Evolutionary conservation across 1,140 invertebrate genomes (phyloP).

Genomic region (Drosophila tani): DNA sequence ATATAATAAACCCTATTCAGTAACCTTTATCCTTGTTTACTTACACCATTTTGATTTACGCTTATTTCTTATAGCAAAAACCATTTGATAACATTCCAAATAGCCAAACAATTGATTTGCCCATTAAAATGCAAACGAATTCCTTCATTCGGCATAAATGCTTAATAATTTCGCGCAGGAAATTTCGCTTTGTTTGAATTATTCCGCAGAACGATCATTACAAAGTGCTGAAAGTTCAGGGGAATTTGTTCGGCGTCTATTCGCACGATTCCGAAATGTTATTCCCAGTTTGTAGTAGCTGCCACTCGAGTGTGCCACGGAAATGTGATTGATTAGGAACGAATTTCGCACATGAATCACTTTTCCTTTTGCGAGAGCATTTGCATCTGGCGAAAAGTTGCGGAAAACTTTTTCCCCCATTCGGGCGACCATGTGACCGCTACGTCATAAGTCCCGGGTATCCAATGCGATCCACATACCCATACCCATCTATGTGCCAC

Average conservation of each 20-base stretch:
- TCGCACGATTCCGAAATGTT: conserved; percentile 22
- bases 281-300: conserved; percentile 13
- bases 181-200: conserved; percentile 7
- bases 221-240: conserved; percentile 23
- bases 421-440: conserved; percentile 56
- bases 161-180: conserved; percentile 12
- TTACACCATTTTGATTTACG: not conserved
- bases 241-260: conserved; percentile 27
- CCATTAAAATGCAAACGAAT: not conserved
- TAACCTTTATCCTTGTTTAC: not conserved
- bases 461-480: not conserved
- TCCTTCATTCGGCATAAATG: not conserved
- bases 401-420: conserved; percentile 41
- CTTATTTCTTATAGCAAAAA: conserved; percentile 1
- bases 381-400: conserved; percentile 63
- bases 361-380: conserved; percentile 15
- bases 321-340: conserved; percentile 67
- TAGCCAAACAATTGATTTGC: not conserved
- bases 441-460: conserved; percentile 35
- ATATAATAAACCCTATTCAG: no score
- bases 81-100: not conserved
- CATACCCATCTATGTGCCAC: not conserved
- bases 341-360: conserved; percentile 38
- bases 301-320: conserved; percentile 38
- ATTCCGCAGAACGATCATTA: conserved; percentile 24